Evolutionary conservation across 2,888 invertebrate genomes (phyloP).

Genomic region (Cryptosula pallasiana): DNA sequence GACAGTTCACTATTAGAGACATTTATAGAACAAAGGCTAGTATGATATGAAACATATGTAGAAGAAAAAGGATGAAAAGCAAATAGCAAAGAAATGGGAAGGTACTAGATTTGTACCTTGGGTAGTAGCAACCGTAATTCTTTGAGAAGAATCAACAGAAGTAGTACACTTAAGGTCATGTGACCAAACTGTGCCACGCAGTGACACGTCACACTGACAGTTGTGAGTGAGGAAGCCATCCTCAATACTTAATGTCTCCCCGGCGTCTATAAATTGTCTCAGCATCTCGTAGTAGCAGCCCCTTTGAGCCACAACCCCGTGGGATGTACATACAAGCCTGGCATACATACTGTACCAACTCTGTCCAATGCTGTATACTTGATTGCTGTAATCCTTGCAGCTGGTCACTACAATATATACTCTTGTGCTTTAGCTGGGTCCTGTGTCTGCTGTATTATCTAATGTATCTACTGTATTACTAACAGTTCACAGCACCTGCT

Average conservation of each 20-base stretch:
- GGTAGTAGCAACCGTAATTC: background rate
- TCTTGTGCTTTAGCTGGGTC: too few relatives aligned
- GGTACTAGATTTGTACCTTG: too few relatives aligned
- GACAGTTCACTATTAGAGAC: too few relatives aligned
- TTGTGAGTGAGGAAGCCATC: background rate
- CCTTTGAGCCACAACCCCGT: background rate
- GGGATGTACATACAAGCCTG: background rate
- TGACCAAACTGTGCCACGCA: background rate
- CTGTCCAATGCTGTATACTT: background rate
- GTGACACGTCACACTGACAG: background rate
- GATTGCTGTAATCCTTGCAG: constrained; percentile 18
- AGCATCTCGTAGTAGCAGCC: constrained; percentile 10
- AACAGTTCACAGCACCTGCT: too few relatives aligned
- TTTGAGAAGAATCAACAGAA: background rate
- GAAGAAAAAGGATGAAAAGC: too few relatives aligned
- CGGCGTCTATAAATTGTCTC: background rate
- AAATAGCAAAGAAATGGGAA: too few relatives aligned
- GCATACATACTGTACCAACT: constrained; percentile 10
- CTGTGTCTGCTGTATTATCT: too few relatives aligned
- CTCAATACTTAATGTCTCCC: background rate
- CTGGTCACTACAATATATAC: background rate
- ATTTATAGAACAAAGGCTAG: too few relatives aligned
- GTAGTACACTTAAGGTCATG: constrained; percentile 15
- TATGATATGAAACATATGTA: too few relatives aligned
- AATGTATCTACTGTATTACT: too few relatives aligned